These are phyloP conservation scores for Clistopyga incitator DNA, from an alignment of 2,888 invertebrate genomes.

Conservation along the genomic window DNA sequence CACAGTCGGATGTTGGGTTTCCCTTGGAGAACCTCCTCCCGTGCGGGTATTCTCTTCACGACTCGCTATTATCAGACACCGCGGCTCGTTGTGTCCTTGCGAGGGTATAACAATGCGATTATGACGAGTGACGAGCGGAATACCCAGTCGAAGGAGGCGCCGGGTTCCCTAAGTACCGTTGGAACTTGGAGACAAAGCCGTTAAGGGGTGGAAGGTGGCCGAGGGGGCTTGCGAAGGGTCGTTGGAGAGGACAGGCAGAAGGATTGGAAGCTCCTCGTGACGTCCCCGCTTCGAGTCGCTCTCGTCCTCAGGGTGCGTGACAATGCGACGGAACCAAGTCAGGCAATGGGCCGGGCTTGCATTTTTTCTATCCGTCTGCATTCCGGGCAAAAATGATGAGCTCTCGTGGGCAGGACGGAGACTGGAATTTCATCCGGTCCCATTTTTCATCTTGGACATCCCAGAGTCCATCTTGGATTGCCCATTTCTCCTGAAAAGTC, in stretches of 20 bases:
- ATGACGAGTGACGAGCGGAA: slow-evolving; percentile 60
- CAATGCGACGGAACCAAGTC: slow-evolving; percentile 51
- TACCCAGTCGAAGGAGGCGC: slow-evolving; percentile 55
- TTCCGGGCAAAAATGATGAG: no score
- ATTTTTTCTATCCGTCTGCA: no score
- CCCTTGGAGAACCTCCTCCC: not conserved
- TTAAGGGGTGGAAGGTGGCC: slow-evolving; percentile 53
- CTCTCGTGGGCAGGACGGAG: no score
- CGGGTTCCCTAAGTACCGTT: slow-evolving; percentile 47
- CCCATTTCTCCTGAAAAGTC: no score
- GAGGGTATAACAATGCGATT: slow-evolving; percentile 63
- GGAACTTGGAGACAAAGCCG: slow-evolving; percentile 68
- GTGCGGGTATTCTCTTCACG: slow-evolving; percentile 20
- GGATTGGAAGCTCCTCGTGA: slow-evolving; percentile 15
- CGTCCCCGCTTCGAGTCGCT: no score
- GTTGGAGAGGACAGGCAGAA: slow-evolving; percentile 1
- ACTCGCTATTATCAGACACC: slow-evolving; percentile 36
- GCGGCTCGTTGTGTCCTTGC: slow-evolving; percentile 15
- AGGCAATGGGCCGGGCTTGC: slow-evolving; percentile 38
- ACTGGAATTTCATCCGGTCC: no score
- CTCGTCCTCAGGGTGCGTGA: slow-evolving; percentile 33
- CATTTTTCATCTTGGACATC: no score
- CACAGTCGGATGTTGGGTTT: not conserved
- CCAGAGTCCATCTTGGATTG: no score
- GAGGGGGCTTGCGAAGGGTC: slow-evolving; percentile 43